phyloP scores from a whole-genome alignment of 2,888 invertebrate genomes.

The Epinotia bilunana region DNA sequence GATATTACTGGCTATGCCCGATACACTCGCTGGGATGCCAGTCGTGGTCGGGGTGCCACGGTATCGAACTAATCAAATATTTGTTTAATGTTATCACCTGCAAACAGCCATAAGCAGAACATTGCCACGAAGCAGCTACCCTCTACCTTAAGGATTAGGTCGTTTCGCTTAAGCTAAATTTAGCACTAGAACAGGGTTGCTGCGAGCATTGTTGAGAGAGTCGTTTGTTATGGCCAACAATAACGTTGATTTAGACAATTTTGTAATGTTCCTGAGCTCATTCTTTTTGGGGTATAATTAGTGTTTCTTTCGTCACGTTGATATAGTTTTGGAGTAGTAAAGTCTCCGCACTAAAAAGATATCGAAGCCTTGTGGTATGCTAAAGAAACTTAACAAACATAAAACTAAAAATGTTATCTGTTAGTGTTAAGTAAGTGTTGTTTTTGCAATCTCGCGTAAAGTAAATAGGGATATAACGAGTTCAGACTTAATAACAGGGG shows the following conservation, averaged over 20 bases:
- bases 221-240: not conserved
- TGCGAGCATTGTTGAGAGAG: constrained; percentile 9
- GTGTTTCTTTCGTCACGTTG: not conserved
- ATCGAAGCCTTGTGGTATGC: not conserved
- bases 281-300: not conserved
- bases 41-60: constrained; percentile 69
- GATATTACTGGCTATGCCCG: constrained; percentile 61
- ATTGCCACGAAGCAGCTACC: constrained; percentile 73
- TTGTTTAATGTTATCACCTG: constrained; percentile 84
- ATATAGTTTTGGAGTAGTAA: not conserved
- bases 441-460: not conserved
- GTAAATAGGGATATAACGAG: not conserved
- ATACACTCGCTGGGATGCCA: constrained; percentile 54
- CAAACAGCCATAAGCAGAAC: constrained; percentile 78
- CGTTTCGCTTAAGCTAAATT: constrained; percentile 17
- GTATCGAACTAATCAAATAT: constrained; percentile 84
- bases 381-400: not conserved
- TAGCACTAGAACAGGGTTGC: constrained; percentile 30
- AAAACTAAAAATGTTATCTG: not conserved
- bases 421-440: not conserved
- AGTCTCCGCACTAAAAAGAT: not conserved
- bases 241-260: not conserved
- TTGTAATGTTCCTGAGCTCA: not conserved
- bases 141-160: constrained; percentile 52
- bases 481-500: constrained; percentile 17